Evolutionary conservation across 1,140 invertebrate genomes (phyloP), one percentile per base, ranked within the genome.

Genomic region (Trichogramma pretiosum): DNA sequence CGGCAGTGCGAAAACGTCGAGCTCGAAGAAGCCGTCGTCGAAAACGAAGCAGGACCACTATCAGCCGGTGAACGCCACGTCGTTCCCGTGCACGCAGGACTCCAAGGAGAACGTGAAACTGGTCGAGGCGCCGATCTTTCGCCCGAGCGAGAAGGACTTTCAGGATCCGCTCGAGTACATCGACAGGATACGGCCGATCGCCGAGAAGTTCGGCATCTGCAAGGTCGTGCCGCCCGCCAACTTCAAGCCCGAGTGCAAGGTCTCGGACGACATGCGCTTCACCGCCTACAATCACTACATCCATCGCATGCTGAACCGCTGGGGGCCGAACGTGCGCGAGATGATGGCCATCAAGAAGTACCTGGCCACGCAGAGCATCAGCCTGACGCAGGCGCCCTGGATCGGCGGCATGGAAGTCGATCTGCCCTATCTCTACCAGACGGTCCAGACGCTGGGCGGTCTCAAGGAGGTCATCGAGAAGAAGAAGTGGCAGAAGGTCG

Each of bases 231-330:
- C 92, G n/a, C 93, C 92, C 1, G 61, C 75, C 5, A 83, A 75
- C 60, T 95, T 93, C 61, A 88, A 89, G 74, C 86, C 90, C 1
- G 85, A 91, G 58, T 93, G 90, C 60, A 84, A 86, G 60, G 81
- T 94, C 1, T 80, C 81, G 28, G 87, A 87, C 60, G 85, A 85
- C 58, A 87, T 90, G 79, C 72, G 85, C 41, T 96, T 95, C 60
- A 89, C 84, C 0, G 87, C 87, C 1, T 86, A 91, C 44, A 91
- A 93, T 67, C 93, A 96, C 60, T 93, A 93, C 56, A 81, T 94
- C 17, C 85, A 93, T 59, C 88, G 89, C 55, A 84, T 96, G 81
- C 77, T 86, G 51, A 78, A 85, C 54, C 78, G 92, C 4, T 95
- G 90, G 89, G 91, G 92, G 1, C 84, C 89, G 0, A 92, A 88